These are phyloP conservation scores for Calidris pugnax DNA, from an alignment of 2,113 vertebrate species.

Conservation along the genomic window DNA sequence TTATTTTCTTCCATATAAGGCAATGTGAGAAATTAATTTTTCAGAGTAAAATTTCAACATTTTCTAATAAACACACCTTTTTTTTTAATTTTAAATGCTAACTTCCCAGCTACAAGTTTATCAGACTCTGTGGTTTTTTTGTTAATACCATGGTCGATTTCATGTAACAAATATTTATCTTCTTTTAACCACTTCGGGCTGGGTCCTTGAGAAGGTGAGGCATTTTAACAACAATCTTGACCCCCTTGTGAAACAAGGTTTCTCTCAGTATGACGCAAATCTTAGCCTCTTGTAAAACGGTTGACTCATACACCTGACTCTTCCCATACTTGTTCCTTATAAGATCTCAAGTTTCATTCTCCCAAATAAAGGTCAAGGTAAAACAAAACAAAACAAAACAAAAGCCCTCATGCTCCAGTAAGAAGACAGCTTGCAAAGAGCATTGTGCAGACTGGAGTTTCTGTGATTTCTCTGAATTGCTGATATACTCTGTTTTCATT, in stretches of 20 bases:
- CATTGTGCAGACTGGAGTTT: not conserved
- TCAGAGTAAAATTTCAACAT: not conserved
- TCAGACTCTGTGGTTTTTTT: not conserved
- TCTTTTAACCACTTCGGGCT: not conserved
- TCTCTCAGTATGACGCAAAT: constrained; percentile 42
- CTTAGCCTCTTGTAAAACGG: constrained; percentile 44
- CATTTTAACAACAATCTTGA: constrained; percentile 10
- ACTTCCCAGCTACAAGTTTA: not conserved
- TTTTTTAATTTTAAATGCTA: not conserved
- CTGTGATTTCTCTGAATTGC: not conserved
- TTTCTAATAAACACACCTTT: not conserved
- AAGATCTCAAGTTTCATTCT: constrained; percentile 14
- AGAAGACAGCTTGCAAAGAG: not conserved
- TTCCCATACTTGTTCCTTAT: constrained; percentile 11
- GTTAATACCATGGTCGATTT: not conserved
- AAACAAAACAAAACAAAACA: constrained; percentile 17
- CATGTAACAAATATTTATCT: not conserved
- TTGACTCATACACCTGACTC: constrained; percentile 41
- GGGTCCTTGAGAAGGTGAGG: constrained; percentile 17
- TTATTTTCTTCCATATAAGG: not conserved
- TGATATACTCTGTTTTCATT: not conserved
- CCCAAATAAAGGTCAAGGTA: constrained; percentile 2
- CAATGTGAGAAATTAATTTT: not conserved
- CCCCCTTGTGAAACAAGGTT: constrained; percentile 24
- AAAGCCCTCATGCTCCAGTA: not conserved